phyloP scores from a whole-genome alignment of 2,888 invertebrate genomes.

The Drosophila subsilvestris region DNA sequence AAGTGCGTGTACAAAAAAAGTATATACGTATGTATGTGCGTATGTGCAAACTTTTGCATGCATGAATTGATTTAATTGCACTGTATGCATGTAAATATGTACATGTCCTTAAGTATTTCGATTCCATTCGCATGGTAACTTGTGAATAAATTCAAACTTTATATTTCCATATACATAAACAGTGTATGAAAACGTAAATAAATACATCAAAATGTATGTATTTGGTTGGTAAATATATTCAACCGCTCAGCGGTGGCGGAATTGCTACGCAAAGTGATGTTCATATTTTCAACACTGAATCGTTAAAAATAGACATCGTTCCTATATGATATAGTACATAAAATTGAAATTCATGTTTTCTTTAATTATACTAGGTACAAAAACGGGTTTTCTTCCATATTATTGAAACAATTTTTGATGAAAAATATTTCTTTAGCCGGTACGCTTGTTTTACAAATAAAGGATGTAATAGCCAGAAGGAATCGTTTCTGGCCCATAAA shows the following conservation, averaged over 20 bases:
- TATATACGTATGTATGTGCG: conserved; percentile 15
- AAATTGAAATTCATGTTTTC: background rate
- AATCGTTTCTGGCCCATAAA: background rate
- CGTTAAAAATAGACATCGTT: conserved; percentile 9
- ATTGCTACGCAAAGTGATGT: too few relatives aligned
- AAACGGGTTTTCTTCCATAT: background rate
- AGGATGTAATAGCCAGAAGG: background rate
- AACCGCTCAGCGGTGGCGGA: too few relatives aligned
- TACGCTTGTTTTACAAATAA: too few relatives aligned
- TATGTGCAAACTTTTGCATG: background rate
- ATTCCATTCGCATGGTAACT: background rate
- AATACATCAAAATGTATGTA: background rate
- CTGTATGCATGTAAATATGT: conserved; percentile 9
- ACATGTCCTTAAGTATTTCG: background rate
- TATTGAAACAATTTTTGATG: too few relatives aligned
- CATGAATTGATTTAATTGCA: conserved; percentile 11
- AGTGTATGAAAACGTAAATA: background rate
- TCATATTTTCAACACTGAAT: background rate
- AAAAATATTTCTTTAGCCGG: too few relatives aligned
- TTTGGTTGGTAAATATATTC: background rate
- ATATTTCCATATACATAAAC: too few relatives aligned
- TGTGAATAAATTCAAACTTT: background rate
- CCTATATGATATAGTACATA: background rate
- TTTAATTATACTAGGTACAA: background rate
- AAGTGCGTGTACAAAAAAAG: conserved; percentile 15